phyloP scores from a whole-genome alignment of 1,140 invertebrate species.

The Zeugodacus cucurbitae region DNA sequence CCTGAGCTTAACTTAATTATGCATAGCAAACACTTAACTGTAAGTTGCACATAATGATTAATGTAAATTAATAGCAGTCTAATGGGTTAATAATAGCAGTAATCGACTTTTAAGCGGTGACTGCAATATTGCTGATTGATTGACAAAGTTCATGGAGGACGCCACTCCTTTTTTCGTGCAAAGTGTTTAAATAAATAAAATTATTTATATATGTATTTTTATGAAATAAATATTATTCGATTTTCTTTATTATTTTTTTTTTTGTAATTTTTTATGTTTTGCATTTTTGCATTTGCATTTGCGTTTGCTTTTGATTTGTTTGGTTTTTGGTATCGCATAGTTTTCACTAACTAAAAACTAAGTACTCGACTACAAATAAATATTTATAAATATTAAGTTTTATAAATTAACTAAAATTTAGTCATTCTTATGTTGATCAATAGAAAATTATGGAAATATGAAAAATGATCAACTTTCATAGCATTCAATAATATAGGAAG shows the following conservation, averaged over 20 bases:
- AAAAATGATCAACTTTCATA: neutral
- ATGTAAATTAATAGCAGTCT: neutral
- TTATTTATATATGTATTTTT: neutral
- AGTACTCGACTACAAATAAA: slow-evolving; percentile 39
- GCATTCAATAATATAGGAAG: neutral
- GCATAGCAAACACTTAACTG: neutral
- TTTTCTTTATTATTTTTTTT: neutral
- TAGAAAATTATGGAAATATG: neutral
- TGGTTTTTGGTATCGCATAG: slow-evolving; percentile 34
- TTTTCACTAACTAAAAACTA: slow-evolving; percentile 40
- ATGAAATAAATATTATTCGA: slow-evolving; percentile 27
- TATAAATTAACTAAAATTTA: slow-evolving; percentile 39
- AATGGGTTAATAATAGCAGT: neutral
- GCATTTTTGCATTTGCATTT: slow-evolving; percentile 27
- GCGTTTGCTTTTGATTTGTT: neutral
- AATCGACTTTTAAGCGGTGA: neutral
- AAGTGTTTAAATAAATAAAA: neutral
- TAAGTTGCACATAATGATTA: neutral
- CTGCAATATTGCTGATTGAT: neutral
- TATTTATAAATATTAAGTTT: slow-evolving; percentile 38
- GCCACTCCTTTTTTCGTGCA: neutral
- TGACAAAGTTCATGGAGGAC: neutral
- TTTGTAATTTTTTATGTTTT: slow-evolving; percentile 2
- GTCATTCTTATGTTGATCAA: slow-evolving; percentile 24
- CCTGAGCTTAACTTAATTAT: slow-evolving; percentile 1